phyloP scores from a whole-genome alignment of 2,113 vertebrate species.

The Thryonomys swinderianus region DNA sequence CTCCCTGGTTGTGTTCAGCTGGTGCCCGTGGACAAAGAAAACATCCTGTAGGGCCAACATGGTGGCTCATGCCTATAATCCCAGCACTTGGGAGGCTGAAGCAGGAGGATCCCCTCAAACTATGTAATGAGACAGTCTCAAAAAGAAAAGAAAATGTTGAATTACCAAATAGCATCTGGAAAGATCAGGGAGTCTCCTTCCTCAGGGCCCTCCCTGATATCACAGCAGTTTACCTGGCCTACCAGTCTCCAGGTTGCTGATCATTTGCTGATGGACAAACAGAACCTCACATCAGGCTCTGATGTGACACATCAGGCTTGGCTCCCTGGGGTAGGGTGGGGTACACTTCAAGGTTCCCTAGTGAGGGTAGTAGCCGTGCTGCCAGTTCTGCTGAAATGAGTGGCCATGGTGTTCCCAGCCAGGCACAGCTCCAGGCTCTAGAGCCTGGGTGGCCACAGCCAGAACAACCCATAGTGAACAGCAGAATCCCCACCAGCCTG shows the following conservation, averaged over 20 bases:
- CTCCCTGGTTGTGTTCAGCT: background rate
- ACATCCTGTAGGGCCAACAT: background rate
- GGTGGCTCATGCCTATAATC: too few species aligned
- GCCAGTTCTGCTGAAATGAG: too few species aligned
- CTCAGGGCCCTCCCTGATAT: background rate
- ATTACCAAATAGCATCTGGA: background rate
- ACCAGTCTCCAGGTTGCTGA: background rate
- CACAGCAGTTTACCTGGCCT: background rate
- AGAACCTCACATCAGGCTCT: background rate
- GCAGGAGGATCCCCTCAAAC: too few species aligned
- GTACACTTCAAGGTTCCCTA: background rate
- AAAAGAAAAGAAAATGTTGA: background rate
- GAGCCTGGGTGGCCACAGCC: too few species aligned
- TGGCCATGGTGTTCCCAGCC: background rate
- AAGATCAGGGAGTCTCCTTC: background rate
- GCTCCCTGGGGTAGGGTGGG: background rate
- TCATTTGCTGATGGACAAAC: background rate
- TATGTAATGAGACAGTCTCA: too few species aligned
- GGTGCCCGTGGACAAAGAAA: background rate
- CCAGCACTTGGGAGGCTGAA: too few species aligned
- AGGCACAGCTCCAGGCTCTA: background rate
- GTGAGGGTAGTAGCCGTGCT: background rate
- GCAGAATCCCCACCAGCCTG: rapidly evolving
- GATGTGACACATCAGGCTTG: rapidly evolving
- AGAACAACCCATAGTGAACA: background rate